Evolutionary conservation across 64 coral and sea anemone species (phyloP), one percentile per base, ranked within the genome.

Genomic region (Hydrozoanthus tunicans): DNA sequence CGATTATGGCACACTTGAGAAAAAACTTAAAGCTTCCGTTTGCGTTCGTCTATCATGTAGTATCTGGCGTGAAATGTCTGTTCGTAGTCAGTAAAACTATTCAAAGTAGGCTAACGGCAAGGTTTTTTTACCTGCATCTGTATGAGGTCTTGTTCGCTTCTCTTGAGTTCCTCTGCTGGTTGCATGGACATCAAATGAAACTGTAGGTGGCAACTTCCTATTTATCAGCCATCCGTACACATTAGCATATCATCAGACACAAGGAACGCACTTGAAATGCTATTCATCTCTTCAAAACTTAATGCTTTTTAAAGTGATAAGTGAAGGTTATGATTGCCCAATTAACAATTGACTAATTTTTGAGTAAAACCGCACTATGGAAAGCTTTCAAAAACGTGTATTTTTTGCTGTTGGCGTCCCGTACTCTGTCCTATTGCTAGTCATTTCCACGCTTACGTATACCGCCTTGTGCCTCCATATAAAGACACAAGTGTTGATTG

Each of bases 241-340:
- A 53, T 76, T 76, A 76, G 24, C 72, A 52, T 76, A 76, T 76
- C 26, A 76, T 51, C 26, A 76, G 10, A 76, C 72, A 52, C 26
- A 51, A 4, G 72, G 26, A 52, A 76, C 13, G 43, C 53, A 76
- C 13, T 76, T 12, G 7, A 76, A 52, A 5, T 76, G 7, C 53
- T 11, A 52, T 43, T 76, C 53, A 13, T 12, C 26, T 53, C 9
- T 6, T 14, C 43, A 11, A 53, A 53, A 52, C 53, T 75, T 75
- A 52, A 52, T 32, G 70, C 20, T 53, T 12, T 75, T 75, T 75
- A 75, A 53, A 52, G 9, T 76, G 72, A 76, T 11, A 76, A 76
- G 7, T 26, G 32, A 76, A 76, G 3, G 14, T 52, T 53, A 76
- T 4, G 27, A 76, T 76, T 4, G 72, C 72, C 27, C 72, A 76